Evolutionary conservation across 1,140 invertebrate species (phyloP), one percentile per base, ranked within the genome.

Genomic region (Pinna nobilis): DNA sequence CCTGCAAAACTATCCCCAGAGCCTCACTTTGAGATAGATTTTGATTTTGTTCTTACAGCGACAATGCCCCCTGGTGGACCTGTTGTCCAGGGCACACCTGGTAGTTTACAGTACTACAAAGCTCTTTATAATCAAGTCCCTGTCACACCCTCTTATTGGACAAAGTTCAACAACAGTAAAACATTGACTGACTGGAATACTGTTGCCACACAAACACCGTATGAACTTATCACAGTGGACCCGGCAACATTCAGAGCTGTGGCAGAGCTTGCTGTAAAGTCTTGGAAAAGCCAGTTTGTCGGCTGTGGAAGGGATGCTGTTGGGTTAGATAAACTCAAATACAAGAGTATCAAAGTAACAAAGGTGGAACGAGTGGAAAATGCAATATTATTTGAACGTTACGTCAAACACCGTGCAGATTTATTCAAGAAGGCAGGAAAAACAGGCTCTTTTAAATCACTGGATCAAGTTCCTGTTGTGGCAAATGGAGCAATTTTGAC

Each of bases 351-450:
- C 7, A 57, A 77, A 47, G 70, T 81, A 18, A 70, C 59, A 1
- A 70, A 73, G 11, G 68, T 81, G 47, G 53, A 79, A 57, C 57
- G 80, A 20, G 49, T 81, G 20, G 80, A 81, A 69, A 79, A 79
- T 69, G 53, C 70, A 20, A 25, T 67, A 20, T 47, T 81, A 7
- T 81, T 69, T 72, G 44, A 74, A 47, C 50, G 47, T 23, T 81
- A 81, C 61, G 39, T 30, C 9, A 51, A 77, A 28, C 15, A 47
- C 4, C 69, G 80, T 41, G 55, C 33, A 35, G 37, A 59, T 15
- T n/a, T 59, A 30, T 59, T 59, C 28, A 9, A 35, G 23, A 32
- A 18, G 37, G 55, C 55, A 9, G 18, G 30, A 15, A 30, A 59
- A 20, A 35, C 18, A 6, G 55, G 55, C 20, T 18, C 9, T 11